A percentile compares a stretch with the other conserved stretches of the same genome.
Evolutionary conservation across 2,797 vertebrate species (phyloP).

Genomic region (Liparis tanakae): DNA sequence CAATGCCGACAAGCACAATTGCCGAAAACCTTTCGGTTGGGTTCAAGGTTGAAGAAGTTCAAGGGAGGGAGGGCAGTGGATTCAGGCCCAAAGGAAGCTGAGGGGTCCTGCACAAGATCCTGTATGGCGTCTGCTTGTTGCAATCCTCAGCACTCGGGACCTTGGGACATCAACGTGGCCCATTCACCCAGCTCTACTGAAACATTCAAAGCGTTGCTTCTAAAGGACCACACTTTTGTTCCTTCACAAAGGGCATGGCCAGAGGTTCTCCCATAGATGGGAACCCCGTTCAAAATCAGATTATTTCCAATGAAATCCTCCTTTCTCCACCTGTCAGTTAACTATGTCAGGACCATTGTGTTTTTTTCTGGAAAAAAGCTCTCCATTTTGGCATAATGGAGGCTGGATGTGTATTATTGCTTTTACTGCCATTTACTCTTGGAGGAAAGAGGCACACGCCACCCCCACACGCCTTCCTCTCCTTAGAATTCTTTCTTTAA

Average conservation of each 20-base stretch:
- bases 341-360: conserved; percentile 92
- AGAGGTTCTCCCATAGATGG: conserved; percentile 84
- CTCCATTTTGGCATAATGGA: conserved; percentile 87
- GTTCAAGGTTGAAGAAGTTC: conserved; percentile 43
- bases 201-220: conserved; percentile 85
- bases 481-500: conserved; percentile 83
- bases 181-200: conserved; percentile 78
- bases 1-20: conserved; percentile 8
- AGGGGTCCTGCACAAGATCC: conserved; percentile 45
- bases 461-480: conserved; percentile 74
- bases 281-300: conserved; percentile 90
- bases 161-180: conserved; percentile 81
- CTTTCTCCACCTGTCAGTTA: conserved; percentile 96
- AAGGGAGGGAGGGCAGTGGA: conserved; percentile 14
- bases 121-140: conserved; percentile 66
- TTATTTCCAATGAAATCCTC: conserved; percentile 93
- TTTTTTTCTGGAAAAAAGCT: conserved; percentile 85
- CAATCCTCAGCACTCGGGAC: conserved; percentile 73
- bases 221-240: conserved; percentile 88
- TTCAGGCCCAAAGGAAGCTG: conserved; percentile 42
- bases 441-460: conserved; percentile 71
- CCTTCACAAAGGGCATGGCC: conserved; percentile 83
- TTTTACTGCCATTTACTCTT: conserved; percentile 88
- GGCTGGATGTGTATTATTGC: conserved; percentile 88
- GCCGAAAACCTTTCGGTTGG: conserved; percentile 23